Percentiles rank a stretch among this genome's conserved stretches.
phyloP scores from a whole-genome alignment of 2,113 vertebrate species.

The Aptenodytes patagonicus region DNA sequence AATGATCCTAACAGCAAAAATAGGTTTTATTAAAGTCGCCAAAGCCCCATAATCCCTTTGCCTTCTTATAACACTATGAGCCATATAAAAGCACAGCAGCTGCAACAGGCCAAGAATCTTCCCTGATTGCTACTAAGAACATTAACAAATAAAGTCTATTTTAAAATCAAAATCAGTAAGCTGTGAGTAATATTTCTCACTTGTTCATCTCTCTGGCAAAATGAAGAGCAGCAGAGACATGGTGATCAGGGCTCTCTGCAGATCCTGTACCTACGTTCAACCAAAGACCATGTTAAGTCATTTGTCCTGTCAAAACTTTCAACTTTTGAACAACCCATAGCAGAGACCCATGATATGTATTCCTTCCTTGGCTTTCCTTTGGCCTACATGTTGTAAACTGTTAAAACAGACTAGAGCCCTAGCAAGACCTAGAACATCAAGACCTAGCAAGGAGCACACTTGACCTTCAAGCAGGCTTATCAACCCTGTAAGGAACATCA shows the following conservation, averaged over 20 bases:
- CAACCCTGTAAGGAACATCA: neutral
- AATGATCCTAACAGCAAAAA: constrained; percentile 1
- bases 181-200: neutral
- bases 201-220: neutral
- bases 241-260: neutral
- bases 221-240: neutral
- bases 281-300: neutral
- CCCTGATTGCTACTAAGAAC: neutral
- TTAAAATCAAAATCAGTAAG: neutral
- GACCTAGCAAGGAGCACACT: neutral
- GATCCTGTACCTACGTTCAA: neutral
- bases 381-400: neutral
- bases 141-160: neutral
- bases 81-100: constrained; percentile 13
- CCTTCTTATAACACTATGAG: constrained; percentile 3
- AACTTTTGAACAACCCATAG: neutral
- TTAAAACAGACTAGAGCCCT: neutral
- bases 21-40: constrained; percentile 13
- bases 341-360: neutral
- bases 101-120: neutral
- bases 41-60: neutral
- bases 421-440: neutral
- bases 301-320: neutral
- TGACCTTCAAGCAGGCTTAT: neutral
- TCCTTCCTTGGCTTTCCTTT: neutral